Percentiles rank a stretch among this genome's conserved stretches.
Conservation (phyloP, 2,113 vertebrate genomes). For the Procavia capensis region DNA sequence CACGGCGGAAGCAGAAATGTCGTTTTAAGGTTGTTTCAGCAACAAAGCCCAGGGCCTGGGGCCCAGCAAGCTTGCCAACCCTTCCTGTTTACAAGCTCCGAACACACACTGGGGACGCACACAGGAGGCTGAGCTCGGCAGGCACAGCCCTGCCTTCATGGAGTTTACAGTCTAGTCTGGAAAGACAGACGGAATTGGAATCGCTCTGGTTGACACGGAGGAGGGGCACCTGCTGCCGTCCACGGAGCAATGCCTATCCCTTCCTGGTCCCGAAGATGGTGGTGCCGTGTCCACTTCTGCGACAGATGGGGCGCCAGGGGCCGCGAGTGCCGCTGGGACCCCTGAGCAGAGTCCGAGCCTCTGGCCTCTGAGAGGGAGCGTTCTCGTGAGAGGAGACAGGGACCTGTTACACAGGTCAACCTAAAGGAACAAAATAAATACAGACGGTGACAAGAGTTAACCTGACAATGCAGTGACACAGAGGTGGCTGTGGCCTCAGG, state of each 20-base stretch:
- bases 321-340: neutral
- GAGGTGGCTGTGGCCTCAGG: neutral
- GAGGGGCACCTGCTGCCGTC: neutral
- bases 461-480: neutral
- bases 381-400: neutral
- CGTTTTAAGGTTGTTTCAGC: constrained; percentile 14
- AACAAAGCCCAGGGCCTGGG: constrained; percentile 25
- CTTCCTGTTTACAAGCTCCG: neutral
- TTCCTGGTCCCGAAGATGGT: neutral
- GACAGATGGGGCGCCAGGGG: neutral
- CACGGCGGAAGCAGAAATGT: neutral
- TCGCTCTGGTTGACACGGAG: neutral
- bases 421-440: neutral
- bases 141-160: neutral
- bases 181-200: neutral
- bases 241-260: neutral
- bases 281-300: rapidly evolving
- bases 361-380: neutral
- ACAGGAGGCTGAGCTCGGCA: neutral
- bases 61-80: neutral
- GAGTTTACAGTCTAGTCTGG: neutral
- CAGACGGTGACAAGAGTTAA: neutral
- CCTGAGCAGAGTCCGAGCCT: neutral
- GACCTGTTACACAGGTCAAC: neutral
- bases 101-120: neutral